Conservation (phyloP, 2,888 invertebrate species). For the Tetragnatha montana region DNA sequence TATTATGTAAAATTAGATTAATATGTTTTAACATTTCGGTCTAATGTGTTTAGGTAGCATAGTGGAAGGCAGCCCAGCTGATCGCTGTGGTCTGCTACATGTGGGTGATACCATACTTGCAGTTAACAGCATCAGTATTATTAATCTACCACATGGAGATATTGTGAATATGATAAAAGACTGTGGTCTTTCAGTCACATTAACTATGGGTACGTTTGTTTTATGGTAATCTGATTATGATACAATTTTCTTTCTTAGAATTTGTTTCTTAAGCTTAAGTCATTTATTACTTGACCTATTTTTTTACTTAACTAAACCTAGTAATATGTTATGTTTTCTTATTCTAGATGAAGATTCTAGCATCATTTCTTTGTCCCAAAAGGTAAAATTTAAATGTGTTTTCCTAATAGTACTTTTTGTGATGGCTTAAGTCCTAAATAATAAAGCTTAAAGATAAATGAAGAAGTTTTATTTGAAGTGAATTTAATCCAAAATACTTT, state of each 20-base stretch:
- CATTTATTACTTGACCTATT: background rate
- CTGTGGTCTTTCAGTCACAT: conserved; percentile 91
- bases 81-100: conserved; percentile 90
- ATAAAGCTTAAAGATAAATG: no score
- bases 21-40: no score
- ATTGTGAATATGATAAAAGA: conserved; percentile 98
- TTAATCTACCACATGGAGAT: conserved; percentile 94
- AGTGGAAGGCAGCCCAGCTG: conserved; percentile 96
- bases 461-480: no score
- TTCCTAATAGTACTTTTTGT: background rate
- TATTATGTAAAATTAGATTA: no score
- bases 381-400: conserved; percentile 77
- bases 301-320: no score
- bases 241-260: background rate
- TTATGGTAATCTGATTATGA: background rate
- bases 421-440: no score
- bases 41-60: conserved; percentile 84
- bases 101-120: conserved; percentile 97
- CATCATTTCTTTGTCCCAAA: conserved; percentile 80
- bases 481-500: no score
- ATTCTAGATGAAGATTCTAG: conserved; percentile 81
- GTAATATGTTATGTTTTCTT: background rate
- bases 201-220: conserved; percentile 80
- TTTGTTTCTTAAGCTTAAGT: background rate
- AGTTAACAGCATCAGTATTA: conserved; percentile 93